phyloP scores from a whole-genome alignment of 2,888 invertebrate genomes.

The Yponomeuta malinellus region DNA sequence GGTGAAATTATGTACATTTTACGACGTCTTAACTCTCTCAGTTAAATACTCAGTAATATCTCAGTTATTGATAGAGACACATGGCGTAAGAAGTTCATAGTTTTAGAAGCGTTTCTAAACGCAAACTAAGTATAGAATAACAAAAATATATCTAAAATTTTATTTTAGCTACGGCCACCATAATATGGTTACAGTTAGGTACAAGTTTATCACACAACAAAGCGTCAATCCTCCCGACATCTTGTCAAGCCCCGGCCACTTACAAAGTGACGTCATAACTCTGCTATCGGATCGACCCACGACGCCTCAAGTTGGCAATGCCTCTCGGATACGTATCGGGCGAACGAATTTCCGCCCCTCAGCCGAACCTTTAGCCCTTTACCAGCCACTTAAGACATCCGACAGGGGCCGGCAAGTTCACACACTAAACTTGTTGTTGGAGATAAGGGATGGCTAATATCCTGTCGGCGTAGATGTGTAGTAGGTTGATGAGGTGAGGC shows the following conservation, averaged over 20 bases:
- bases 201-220: background rate
- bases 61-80: too few species aligned
- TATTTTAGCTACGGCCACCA: too few species aligned
- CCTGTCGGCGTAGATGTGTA: background rate
- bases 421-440: constrained; percentile 13
- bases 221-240: background rate
- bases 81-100: too few species aligned
- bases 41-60: too few species aligned
- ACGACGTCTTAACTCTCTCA: too few species aligned
- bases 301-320: constrained; percentile 18
- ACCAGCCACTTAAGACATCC: constrained; percentile 66
- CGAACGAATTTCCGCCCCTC: constrained; percentile 63
- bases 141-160: too few species aligned
- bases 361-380: constrained; percentile 45
- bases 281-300: background rate
- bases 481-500: too few species aligned
- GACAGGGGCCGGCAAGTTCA: constrained; percentile 40
- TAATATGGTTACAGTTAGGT: too few species aligned
- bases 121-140: too few species aligned
- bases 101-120: too few species aligned
- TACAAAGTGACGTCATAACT: background rate
- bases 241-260: background rate
- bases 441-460: background rate
- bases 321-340: constrained; percentile 60
- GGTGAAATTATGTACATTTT: too few species aligned